Conservation (phyloP, 1,140 invertebrate genomes). For the Acyrthosiphon pisum region DNA sequence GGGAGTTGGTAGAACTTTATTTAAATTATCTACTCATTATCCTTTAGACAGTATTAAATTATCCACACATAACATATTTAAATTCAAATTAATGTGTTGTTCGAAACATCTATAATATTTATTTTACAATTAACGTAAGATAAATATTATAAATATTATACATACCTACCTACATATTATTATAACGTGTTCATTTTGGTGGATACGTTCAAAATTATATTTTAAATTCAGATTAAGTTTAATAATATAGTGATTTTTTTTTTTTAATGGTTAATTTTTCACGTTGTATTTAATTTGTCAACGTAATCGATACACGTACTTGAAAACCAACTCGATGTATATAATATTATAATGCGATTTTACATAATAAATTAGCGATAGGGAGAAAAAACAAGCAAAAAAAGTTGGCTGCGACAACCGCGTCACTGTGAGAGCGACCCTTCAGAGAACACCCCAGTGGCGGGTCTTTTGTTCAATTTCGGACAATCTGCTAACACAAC, state of each 20-base stretch:
- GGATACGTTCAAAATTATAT: neutral
- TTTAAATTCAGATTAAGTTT: neutral
- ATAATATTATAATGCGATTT: slow-evolving; percentile 34
- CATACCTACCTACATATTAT: neutral
- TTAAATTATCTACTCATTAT: slow-evolving; percentile 52
- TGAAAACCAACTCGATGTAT: neutral
- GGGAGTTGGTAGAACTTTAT: slow-evolving; percentile 47
- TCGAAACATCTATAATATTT: neutral
- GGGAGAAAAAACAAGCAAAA: neutral
- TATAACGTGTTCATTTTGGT: neutral
- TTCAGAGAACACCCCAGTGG: neutral
- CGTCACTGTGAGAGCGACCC: slow-evolving; percentile 15
- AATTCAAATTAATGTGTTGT: slow-evolving; percentile 50
- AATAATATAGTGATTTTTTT: slow-evolving; percentile 1
- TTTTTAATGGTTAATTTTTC: neutral
- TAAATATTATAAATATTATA: neutral
- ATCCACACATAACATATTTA: slow-evolving; percentile 42
- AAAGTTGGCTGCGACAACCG: neutral
- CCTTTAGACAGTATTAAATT: slow-evolving; percentile 47
- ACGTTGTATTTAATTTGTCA: slow-evolving; percentile 16
- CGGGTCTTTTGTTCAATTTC: slow-evolving; percentile 37
- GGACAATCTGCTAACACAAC: slow-evolving; percentile 51
- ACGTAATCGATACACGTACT: slow-evolving; percentile 19
- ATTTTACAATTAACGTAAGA: neutral
- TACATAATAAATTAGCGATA: slow-evolving; percentile 39